Conservation (phyloP, 2,113 vertebrate genomes). For the Marmota monax region DNA sequence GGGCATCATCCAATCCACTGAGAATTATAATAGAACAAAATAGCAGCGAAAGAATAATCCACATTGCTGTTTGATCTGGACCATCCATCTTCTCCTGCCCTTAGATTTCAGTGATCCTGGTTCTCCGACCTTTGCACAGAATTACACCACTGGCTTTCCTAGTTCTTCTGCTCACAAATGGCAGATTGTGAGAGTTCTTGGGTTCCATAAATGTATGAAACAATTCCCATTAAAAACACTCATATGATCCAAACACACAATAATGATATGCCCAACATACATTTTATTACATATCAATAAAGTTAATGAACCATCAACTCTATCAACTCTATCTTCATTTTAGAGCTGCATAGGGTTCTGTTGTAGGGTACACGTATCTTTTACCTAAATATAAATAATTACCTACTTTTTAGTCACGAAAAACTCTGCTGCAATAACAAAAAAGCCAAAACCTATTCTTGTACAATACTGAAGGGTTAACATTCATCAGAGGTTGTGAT, state of each 20-base stretch:
- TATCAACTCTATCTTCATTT: not conserved
- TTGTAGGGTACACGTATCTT: not conserved
- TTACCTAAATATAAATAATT: not conserved
- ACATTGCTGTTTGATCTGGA: too few species aligned
- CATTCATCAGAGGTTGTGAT: not conserved
- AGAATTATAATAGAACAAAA: not conserved
- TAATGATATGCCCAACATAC: not conserved
- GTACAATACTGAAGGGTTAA: not conserved
- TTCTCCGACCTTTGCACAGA: not conserved
- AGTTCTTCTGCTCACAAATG: not conserved
- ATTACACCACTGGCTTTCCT: not conserved
- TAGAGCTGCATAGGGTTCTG: not conserved
- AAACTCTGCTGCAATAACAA: not conserved
- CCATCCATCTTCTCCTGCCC: not conserved
- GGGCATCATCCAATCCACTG: not conserved
- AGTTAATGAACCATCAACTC: not conserved
- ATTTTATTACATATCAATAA: not conserved
- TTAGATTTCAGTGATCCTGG: not conserved
- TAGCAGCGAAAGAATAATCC: not conserved
- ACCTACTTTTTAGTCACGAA: constrained; percentile 8
- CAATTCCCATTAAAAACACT: not conserved
- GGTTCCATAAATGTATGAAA: not conserved
- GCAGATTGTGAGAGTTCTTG: not conserved
- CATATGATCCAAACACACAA: not conserved
- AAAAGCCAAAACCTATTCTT: not conserved